Base-by-base conservation (phyloP, 2,888 invertebrate genomes). In the Arctia plantaginis region DNA sequence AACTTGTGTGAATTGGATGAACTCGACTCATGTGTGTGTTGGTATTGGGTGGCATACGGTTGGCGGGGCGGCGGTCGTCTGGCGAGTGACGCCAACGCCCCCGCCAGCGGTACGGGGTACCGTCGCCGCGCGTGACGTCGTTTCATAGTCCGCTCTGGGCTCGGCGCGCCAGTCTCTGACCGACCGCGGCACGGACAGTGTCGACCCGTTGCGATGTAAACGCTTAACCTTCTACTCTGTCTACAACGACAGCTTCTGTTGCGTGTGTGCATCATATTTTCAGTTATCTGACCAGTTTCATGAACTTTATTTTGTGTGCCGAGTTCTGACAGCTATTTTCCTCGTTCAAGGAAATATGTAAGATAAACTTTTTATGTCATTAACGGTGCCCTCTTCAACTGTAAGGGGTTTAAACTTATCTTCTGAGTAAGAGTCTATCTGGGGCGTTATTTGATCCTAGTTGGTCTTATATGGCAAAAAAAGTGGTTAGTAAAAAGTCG, bases 141-240 rank as follows among this genome's bases (percentile, higher is more conserved):
- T 73, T 72, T 66, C 77, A 72, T 70, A 59, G 73, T 65, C 79
- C 78, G 79, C 77, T 76, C 80, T 81, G 84, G 80, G 41, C 39
- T 64, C 20, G 69, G 55, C 78, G 82, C 90, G 90, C 86, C 92
- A 95, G 95, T 95, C 94, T 93, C 88, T 92, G 93, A 93, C 91
- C 94, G 89, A 91, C 91, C 93, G 94, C 94, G 94, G 93, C 94
- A 93, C 95, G 90, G 91, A 92, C 92, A 91, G 94, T 94, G 93
- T 94, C 92, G 92, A 91, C 86, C 94, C 95, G 95, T 87, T 95
- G 95, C 94, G 91, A 95, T 95, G 95, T 95, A 94, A 95, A 95
- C 95, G 91, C 90, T 87, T 92, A 93, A 93, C 87, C 90, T 91
- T 87, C 86, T 86, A 91, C 85, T 90, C 95, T 95, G 95, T 95